Evolutionary conservation across 2,113 vertebrate genomes (phyloP), one percentile per base, ranked within the genome.

Genomic region (Pomatorhinus ruficollis): DNA sequence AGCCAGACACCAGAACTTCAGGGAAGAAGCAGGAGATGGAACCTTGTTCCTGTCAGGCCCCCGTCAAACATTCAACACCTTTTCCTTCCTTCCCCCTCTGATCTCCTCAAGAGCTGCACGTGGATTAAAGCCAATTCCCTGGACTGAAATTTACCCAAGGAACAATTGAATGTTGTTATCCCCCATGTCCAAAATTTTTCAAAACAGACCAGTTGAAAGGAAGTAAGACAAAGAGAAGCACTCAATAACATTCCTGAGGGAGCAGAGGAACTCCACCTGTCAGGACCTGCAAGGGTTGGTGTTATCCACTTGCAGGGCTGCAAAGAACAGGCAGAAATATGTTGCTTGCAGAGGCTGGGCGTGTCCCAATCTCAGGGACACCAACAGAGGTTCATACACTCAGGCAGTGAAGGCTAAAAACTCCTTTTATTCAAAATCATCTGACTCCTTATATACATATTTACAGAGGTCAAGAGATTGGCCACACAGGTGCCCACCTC

Each of bases 101-200:
- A 66, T 52, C 90, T 69, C 64, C 91, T 76, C 57, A 66, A 60
- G 56, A 8, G 37, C 83, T 60, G 39, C 93, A 37, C 6, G 17
- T 88, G 93, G 92, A 95, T 95, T 87, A 82, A 87, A 93, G 64
- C 59, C 47, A 17, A 42, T 96, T 83, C 88, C 76, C 69, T 9
- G 77, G 53, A 60, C 80, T 89, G 70, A 49, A 77, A 78, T 4
- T 78, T 83, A 45, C 25, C 76, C 83, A 52, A 74, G 50, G 80
- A 87, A 28, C 60, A 44, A 60, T 27, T 66, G 45, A 88, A 89
- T 70, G 35, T 52, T 7, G 0, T 95, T 75, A 66, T 35, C n/a
- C 37, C 33, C 31, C 16, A 22, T 27, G 3, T 11, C 12, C 76
- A 61, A 23, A 30, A 24, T 33, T 27, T 40, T 39, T 56, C 74